Base-by-base conservation (phyloP, 2,113 vertebrate genomes). In the Ornithorhynchus anatinus region DNA sequence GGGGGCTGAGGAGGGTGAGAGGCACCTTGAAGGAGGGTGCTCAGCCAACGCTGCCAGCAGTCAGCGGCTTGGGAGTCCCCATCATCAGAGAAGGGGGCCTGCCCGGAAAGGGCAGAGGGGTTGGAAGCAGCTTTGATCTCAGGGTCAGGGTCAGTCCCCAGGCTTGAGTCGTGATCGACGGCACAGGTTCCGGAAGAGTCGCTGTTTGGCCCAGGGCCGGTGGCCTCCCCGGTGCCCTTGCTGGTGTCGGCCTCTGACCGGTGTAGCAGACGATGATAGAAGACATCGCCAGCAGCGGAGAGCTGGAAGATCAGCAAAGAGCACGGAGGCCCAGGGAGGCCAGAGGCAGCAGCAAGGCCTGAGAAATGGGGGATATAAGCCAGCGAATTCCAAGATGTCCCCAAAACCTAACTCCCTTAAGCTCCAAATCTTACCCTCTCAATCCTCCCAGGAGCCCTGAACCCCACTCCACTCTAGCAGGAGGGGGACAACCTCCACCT, bases 251-350 rank as follows among this genome's bases (percentile, higher is more conserved):
- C 5, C 0, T 0, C 72, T 0, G 61, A 14, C 9, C 19, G 9
- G 0, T 78, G 78, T 29, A 13, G 45, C 1, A 98, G 87, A 14
- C 69, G 77, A 81, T 98, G 97, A 54, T 91, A 93, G 86, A 98
- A 99, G 36, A 97, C 1, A 2, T 98, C 97, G 8, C 96, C 97
- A 0, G 92, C 93, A 4, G 92, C 91, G 0, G 95, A 94, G 5
- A 97, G 93, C 45, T 97, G 97, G 25, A 97, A 91, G 47, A 97
- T 48, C 2, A 87, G 77, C 63, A 96, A 36, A 11, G 66, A 71
- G 1, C 93, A 89, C 2, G 4, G 29, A 0, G 0, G 13, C 0
- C 51, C n/a, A 0, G 61, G 14, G 13, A 56, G 42, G 0, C 48
- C 73, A 39, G 88, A 60, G 0, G 82, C 8, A 1, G 92, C 89